A percentile compares a stretch with the other conserved stretches of the same genome.
Conservation (phyloP, 2,113 vertebrate species). For the Colius striatus region DNA sequence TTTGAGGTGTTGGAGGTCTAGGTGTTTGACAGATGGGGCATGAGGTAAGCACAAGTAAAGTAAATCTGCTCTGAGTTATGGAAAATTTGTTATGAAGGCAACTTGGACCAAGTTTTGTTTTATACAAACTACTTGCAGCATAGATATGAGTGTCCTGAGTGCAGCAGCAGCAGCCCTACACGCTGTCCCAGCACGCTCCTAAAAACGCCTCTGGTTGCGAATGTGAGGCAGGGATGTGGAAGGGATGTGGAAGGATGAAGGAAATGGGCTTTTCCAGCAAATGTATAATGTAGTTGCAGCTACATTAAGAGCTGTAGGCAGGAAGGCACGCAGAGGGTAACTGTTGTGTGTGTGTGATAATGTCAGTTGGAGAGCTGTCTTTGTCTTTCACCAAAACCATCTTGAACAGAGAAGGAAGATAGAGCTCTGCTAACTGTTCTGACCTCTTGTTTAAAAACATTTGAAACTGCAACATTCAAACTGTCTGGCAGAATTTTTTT, state of each 20-base stretch:
- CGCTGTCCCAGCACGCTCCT: neutral
- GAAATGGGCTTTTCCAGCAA: rapidly evolving
- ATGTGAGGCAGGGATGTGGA: neutral
- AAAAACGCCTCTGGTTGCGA: too few species aligned
- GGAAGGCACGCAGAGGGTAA: too few species aligned
- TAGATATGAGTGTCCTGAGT: rapidly evolving
- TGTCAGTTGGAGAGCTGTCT: neutral
- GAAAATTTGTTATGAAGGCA: neutral
- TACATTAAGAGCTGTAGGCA: neutral
- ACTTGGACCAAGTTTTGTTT: neutral
- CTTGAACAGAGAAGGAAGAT: neutral
- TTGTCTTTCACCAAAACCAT: neutral
- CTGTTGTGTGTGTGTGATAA: rapidly evolving
- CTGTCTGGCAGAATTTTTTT: conserved; percentile 69
- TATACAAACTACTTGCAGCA: neutral
- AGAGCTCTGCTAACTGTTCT: neutral
- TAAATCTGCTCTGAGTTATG: neutral
- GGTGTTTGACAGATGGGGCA: neutral
- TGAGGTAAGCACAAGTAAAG: neutral
- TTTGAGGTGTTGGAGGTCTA: too few species aligned
- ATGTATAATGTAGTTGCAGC: rapidly evolving
- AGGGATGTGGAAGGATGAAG: neutral
- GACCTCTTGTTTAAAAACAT: conserved; percentile 48
- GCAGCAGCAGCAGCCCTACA: rapidly evolving
- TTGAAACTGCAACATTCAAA: conserved; percentile 3